phyloP scores from a whole-genome alignment of 2,113 vertebrate species.

The Neotoma lepida region DNA sequence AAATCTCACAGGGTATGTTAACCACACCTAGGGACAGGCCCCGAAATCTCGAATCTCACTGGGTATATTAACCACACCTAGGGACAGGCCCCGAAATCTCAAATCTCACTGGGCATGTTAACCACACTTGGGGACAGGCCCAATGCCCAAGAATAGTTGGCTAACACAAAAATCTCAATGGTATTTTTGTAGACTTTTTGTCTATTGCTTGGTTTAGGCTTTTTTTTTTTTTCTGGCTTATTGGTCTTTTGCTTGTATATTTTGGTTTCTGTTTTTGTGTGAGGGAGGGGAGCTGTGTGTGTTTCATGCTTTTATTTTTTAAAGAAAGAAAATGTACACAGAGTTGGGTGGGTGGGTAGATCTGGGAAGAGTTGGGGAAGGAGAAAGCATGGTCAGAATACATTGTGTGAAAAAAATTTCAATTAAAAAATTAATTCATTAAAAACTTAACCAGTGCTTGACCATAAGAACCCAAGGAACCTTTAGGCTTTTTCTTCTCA shows the following conservation, averaged over 20 bases:
- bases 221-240: not conserved
- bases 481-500: slow-evolving; percentile 37
- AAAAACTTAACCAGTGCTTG: slow-evolving; percentile 14
- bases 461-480: not conserved
- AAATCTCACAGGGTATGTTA: no score
- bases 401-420: not conserved
- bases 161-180: not conserved
- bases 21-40: not conserved
- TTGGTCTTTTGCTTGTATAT: not conserved
- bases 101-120: not conserved
- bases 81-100: no score
- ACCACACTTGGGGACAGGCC: not conserved
- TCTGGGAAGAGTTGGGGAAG: not conserved
- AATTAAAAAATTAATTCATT: not conserved
- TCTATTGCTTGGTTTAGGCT: not conserved
- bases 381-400: not conserved
- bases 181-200: not conserved
- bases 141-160: not conserved
- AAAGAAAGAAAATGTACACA: not conserved
- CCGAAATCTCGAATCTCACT: no score
- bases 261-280: not conserved
- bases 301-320: not conserved
- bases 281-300: not conserved
- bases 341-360: not conserved
- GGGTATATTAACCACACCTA: no score